Evolutionary conservation across 2,113 vertebrate genomes (phyloP), one percentile per base, ranked within the genome.

Genomic region (Alosa alosa): DNA sequence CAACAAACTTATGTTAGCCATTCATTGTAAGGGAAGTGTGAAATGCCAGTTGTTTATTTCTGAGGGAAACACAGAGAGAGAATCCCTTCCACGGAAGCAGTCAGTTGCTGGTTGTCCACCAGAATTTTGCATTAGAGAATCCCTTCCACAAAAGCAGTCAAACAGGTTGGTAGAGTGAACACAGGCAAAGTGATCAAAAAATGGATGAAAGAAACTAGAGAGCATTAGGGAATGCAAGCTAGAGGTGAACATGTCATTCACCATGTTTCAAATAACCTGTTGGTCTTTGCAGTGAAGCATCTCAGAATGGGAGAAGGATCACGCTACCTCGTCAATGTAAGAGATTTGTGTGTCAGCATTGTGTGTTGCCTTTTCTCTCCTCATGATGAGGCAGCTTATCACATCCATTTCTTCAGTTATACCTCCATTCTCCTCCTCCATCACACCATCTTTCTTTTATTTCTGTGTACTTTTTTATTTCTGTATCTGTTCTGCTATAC

Each of bases 271-370:
- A 78, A 15, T 39, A 39, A 36, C 36, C 72, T 78, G 13, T 36
- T 78, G 72, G 13, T 18, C 11, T 39, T 39, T 50, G 44, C 10
- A 68, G 47, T 44, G 50, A 41, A 84, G 18, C 50, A 84, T 86
- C 60, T 3, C 22, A 93, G 6, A 60, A 94, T 94, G 93, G 89
- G 89, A 6, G 87, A 91, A 44, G 44, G 90, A 82, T 90, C 88
- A 1, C 88, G 88, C 2, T 91, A 94, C 84, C 89, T 93, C 4
- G 92, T 95, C 6, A 91, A 91, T 4, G 94, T 95, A 89, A 94
- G 94, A 92, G 31, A 39, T 75, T 22, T 1, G 44, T 17, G 15
- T 82, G 8, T 84, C 41, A 0, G 25, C 17, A 3, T 36, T 25
- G 1, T 36, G 4, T 31, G 1, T 72, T 13, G 3, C 1, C 31